phyloP scores from a whole-genome alignment of 2,888 invertebrate species.

The Torymus tubicola region DNA sequence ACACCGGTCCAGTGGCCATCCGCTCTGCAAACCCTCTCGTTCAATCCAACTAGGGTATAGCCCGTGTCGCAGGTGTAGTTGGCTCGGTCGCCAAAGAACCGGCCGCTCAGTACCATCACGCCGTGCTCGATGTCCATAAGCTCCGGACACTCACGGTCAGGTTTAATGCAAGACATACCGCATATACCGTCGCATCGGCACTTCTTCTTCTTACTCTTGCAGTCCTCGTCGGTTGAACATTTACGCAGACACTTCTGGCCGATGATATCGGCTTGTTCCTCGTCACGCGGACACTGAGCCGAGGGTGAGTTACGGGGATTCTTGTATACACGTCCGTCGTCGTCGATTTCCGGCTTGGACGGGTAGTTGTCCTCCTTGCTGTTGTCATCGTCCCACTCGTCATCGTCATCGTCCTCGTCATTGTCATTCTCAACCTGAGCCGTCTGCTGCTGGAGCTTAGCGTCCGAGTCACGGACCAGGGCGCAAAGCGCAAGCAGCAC shows the following conservation, averaged over 20 bases:
- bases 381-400: conserved; percentile 78
- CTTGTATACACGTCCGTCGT: conserved; percentile 90
- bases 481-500: conserved; percentile 65
- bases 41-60: conserved; percentile 90
- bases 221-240: conserved; percentile 95
- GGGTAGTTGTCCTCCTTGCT: conserved; percentile 73
- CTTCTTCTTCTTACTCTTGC: conserved; percentile 96
- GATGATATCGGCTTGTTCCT: conserved; percentile 88
- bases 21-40: conserved; percentile 92
- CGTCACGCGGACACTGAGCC: conserved; percentile 89
- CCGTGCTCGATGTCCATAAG: conserved; percentile 87
- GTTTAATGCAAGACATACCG: conserved; percentile 98
- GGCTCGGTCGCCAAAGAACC: conserved; percentile 89
- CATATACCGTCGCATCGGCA: conserved; percentile 98
- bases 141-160: conserved; percentile 93
- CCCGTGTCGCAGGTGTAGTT: conserved; percentile 92
- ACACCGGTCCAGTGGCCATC: conserved; percentile 94
- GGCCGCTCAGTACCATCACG: conserved; percentile 85
- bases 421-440: conserved; percentile 70
- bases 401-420: conserved; percentile 79
- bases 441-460: conserved; percentile 71
- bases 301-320: conserved; percentile 93
- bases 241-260: conserved; percentile 93
- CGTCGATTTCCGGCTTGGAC: conserved; percentile 81
- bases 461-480: conserved; percentile 67